Conservation (phyloP, 2,113 vertebrate species). For the Polyodon spathula region DNA sequence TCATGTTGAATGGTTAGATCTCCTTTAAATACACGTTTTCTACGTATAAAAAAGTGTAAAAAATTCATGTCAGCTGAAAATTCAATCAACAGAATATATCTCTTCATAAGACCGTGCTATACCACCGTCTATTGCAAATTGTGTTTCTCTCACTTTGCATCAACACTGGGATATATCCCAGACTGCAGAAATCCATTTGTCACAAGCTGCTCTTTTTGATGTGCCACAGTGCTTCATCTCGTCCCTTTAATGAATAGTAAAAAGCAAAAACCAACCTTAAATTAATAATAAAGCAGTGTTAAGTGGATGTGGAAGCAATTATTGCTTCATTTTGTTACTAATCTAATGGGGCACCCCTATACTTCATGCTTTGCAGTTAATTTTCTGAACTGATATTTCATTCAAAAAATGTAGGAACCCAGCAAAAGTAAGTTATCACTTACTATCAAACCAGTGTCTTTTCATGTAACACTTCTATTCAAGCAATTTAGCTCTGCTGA, state of each 20-base stretch:
- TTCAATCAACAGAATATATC: background rate
- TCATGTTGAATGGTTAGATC: too few relatives aligned
- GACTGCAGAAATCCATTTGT: background rate
- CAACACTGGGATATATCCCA: background rate
- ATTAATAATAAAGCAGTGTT: background rate
- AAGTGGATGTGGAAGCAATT: background rate
- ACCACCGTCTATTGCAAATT: background rate
- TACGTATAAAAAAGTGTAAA: background rate
- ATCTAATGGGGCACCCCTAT: background rate
- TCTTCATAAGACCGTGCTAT: background rate
- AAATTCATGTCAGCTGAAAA: constrained; percentile 5
- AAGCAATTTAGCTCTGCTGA: too few relatives aligned
- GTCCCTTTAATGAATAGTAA: background rate
- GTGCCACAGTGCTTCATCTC: background rate
- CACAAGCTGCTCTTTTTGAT: background rate
- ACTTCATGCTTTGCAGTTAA: background rate
- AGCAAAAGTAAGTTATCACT: too few relatives aligned
- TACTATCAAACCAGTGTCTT: too few relatives aligned
- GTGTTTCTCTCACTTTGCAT: background rate
- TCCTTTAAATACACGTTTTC: too few relatives aligned
- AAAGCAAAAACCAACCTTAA: background rate
- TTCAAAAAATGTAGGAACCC: too few relatives aligned
- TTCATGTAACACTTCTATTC: too few relatives aligned
- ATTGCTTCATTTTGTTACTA: background rate
- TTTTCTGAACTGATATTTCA: background rate